Conservation (phyloP, 2,113 vertebrate genomes). For the Murina feae region DNA sequence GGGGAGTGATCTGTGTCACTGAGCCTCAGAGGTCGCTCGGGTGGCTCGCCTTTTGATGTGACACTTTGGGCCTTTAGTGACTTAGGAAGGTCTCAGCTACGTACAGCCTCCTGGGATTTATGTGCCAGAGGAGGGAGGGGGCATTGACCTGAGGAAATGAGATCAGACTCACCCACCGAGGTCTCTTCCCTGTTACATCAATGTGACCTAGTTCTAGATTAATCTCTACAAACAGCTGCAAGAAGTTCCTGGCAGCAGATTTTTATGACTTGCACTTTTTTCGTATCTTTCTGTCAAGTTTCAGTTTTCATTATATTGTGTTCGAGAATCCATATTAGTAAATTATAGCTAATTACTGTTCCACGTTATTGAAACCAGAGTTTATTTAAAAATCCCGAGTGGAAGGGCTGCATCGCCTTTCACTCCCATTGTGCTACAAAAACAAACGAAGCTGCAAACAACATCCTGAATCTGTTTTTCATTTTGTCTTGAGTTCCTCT, state of each 20-base stretch:
- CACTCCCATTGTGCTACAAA: not conserved
- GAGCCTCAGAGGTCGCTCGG: not conserved
- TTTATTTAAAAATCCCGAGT: not conserved
- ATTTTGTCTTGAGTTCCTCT: not conserved
- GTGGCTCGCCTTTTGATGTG: not conserved
- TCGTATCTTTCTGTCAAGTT: not conserved
- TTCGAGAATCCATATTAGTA: not conserved
- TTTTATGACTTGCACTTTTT: not conserved
- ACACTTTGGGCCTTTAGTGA: not conserved
- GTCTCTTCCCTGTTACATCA: not conserved
- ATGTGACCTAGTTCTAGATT: not conserved
- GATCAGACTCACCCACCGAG: not conserved
- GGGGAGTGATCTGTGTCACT: not conserved
- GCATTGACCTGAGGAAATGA: not conserved
- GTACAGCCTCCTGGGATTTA: not conserved
- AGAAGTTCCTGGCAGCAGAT: not conserved
- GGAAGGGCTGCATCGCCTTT: not conserved
- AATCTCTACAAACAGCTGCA: not conserved
- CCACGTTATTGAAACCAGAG: not conserved
- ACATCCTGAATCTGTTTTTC: not conserved
- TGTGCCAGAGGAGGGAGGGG: not conserved
- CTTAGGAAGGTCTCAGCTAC: not conserved
- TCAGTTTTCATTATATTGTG: not conserved
- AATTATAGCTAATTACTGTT: not conserved
- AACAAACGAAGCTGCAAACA: not conserved